Evolutionary conservation across 2,113 vertebrate genomes (phyloP).

Genomic region (Tupaia tana): DNA sequence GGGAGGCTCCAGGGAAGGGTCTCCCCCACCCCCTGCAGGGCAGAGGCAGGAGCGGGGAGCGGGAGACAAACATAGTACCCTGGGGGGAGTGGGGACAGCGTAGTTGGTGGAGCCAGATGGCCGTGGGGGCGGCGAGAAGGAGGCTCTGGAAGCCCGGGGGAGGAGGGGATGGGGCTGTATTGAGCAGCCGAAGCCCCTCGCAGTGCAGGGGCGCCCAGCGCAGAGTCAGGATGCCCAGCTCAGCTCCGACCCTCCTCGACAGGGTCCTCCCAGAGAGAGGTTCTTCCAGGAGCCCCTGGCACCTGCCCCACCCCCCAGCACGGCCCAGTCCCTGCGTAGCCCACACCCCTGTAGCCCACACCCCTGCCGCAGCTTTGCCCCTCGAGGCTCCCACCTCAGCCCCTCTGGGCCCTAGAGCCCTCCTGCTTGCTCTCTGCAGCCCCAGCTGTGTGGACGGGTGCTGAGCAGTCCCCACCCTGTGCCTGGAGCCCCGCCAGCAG

Average conservation of each 20-base stretch:
- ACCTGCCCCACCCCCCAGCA: background rate
- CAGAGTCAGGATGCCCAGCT: background rate
- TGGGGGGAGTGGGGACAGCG: background rate
- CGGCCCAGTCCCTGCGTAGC: background rate
- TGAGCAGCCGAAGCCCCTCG: background rate
- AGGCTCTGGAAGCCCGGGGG: conserved; percentile 39
- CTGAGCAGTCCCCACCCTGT: too few relatives aligned
- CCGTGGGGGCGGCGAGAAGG: background rate
- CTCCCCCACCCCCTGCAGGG: background rate
- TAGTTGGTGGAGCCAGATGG: conserved; percentile 69
- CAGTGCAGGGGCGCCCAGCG: background rate
- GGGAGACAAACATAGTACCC: background rate
- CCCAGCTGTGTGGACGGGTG: background rate
- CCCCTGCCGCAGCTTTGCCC: background rate
- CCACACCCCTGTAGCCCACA: too few relatives aligned
- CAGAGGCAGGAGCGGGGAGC: background rate
- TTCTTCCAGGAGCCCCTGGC: background rate
- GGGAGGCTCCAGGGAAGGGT: background rate
- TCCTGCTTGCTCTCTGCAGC: too few relatives aligned
- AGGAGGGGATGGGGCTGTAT: background rate
- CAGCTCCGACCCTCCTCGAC: background rate
- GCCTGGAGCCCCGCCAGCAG: background rate
- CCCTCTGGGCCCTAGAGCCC: background rate
- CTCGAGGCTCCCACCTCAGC: background rate
- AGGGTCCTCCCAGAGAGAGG: background rate